Conservation (phyloP, 2,888 invertebrate genomes). For the Terebella lapidaria region DNA sequence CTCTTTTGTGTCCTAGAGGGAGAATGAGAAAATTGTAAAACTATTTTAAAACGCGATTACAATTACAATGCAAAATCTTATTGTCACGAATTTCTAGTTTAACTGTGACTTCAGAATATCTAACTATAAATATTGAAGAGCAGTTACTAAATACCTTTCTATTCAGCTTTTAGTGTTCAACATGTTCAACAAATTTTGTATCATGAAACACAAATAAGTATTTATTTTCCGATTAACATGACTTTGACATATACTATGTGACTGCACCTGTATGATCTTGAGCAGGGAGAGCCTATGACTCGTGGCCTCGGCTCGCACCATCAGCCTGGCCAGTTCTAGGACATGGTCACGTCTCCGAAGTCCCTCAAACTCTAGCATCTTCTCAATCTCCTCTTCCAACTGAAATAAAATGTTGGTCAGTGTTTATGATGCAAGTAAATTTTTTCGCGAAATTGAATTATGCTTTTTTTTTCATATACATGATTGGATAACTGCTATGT, state of each 20-base stretch:
- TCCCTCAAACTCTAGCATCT: constrained; percentile 63
- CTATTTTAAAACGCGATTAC: neutral
- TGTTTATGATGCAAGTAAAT: too few relatives aligned
- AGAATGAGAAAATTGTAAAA: neutral
- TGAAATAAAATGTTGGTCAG: constrained; percentile 51
- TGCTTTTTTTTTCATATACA: too few relatives aligned
- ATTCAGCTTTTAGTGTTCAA: too few relatives aligned
- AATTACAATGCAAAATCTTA: neutral
- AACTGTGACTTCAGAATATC: too few relatives aligned
- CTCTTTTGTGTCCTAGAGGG: constrained; percentile 50
- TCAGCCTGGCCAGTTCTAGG: constrained; percentile 73
- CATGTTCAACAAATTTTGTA: too few relatives aligned
- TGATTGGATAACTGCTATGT: too few relatives aligned
- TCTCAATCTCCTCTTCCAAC: constrained; percentile 84
- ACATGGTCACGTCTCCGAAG: constrained; percentile 87
- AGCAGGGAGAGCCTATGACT: constrained; percentile 69
- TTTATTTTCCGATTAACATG: too few relatives aligned
- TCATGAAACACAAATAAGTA: too few relatives aligned
- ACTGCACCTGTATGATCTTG: constrained; percentile 65
- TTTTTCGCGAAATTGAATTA: too few relatives aligned
- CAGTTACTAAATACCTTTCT: too few relatives aligned
- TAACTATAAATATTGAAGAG: neutral
- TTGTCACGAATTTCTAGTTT: neutral
- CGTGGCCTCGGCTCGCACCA: constrained; percentile 83
- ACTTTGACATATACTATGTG: neutral